Evolutionary conservation across 2,113 vertebrate genomes (phyloP).

Genomic region (Elephantulus edwardii): DNA sequence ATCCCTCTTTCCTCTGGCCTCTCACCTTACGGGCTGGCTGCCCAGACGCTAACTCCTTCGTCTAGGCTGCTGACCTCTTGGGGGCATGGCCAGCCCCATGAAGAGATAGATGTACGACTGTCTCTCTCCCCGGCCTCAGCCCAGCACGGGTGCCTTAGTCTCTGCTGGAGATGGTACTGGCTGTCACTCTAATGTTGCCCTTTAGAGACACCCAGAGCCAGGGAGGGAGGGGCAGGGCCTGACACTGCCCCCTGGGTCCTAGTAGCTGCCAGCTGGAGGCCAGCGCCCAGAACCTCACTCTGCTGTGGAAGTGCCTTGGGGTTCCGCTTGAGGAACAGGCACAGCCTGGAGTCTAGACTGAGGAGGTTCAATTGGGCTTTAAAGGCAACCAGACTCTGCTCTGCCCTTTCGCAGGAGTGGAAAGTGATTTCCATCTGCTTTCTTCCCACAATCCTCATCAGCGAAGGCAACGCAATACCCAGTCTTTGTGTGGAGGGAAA

Average conservation of each 20-base stretch:
- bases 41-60: conserved; percentile 1
- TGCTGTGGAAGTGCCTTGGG: neutral
- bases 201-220: conserved; percentile 56
- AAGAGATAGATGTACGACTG: neutral
- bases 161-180: conserved; percentile 74
- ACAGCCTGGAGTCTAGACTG: neutral
- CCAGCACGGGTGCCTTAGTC: neutral
- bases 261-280: conserved; percentile 71
- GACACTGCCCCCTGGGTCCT: conserved; percentile 69
- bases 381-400: neutral
- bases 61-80: conserved; percentile 45
- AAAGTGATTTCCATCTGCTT: neutral
- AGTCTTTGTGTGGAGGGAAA: neutral
- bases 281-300: too few species aligned
- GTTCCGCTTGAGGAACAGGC: neutral
- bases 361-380: neutral
- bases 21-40: conserved; percentile 64
- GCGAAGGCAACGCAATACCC: neutral
- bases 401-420: neutral
- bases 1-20: neutral
- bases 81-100: neutral
- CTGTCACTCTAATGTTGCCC: conserved; percentile 76
- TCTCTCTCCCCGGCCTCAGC: neutral
- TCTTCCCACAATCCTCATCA: neutral
- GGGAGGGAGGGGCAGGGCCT: conserved; percentile 67